These are phyloP conservation scores for Hyles euphorbiae DNA, from an alignment of 1,140 invertebrate genomes.

Conservation along the genomic window DNA sequence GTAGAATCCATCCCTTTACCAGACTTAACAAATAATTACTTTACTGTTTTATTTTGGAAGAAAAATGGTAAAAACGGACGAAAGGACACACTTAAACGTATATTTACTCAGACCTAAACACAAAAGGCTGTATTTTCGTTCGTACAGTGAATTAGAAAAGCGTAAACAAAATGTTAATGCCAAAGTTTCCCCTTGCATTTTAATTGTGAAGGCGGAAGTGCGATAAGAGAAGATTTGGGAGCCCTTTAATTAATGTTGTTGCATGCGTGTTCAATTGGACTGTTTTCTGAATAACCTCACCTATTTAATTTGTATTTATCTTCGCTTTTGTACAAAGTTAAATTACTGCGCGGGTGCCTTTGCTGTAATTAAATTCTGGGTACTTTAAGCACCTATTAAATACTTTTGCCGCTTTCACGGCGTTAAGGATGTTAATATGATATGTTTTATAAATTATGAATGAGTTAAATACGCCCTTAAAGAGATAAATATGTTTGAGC, in stretches of 20 bases:
- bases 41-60: too few species aligned
- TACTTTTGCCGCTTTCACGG: conserved; percentile 1
- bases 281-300: conserved; percentile 46
- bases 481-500: background rate
- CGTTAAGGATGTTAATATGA: conserved; percentile 2
- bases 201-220: conserved; percentile 64
- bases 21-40: too few species aligned
- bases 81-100: too few species aligned
- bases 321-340: conserved; percentile 18
- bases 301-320: conserved; percentile 30
- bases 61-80: too few species aligned
- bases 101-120: too few species aligned
- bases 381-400: conserved; percentile 6
- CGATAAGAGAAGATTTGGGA: conserved; percentile 64
- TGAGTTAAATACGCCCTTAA: too few species aligned
- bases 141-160: background rate
- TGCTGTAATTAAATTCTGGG: conserved; percentile 18
- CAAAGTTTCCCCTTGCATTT: conserved; percentile 60
- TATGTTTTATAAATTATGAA: background rate
- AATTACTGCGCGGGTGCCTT: conserved; percentile 15
- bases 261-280: conserved; percentile 56
- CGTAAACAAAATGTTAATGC: conserved; percentile 32
- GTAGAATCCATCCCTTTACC: too few species aligned
- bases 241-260: conserved; percentile 70
- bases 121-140: background rate